Evolutionary conservation across 1,140 invertebrate genomes (phyloP).

Genomic region (Drosophila athabasca): DNA sequence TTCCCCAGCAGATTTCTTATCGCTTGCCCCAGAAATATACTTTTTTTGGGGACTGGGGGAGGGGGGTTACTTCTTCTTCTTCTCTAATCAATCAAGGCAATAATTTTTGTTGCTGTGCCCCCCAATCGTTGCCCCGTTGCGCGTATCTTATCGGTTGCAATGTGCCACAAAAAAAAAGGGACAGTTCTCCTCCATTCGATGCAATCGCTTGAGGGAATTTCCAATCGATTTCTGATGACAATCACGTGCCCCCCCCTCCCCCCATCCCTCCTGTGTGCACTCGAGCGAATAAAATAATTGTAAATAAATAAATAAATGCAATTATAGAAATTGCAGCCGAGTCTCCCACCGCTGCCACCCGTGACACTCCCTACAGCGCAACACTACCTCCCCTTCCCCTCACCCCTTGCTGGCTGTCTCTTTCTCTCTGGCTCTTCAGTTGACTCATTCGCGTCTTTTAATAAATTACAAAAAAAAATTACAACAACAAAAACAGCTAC

Average conservation of each 20-base stretch:
- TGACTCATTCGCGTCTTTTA: constrained; percentile 44
- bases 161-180: neutral
- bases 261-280: neutral
- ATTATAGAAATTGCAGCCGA: constrained; percentile 57
- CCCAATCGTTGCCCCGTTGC: neutral
- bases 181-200: neutral
- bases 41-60: neutral
- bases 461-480: constrained; percentile 46
- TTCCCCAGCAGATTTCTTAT: neutral
- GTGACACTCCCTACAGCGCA: too few relatives aligned
- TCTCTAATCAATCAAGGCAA: neutral
- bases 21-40: neutral
- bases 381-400: neutral
- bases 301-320: constrained; percentile 73
- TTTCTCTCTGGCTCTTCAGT: neutral
- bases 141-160: constrained; percentile 62
- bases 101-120: too few relatives aligned
- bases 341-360: too few relatives aligned
- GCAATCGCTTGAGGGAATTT: constrained; percentile 14
- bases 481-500: too few relatives aligned
- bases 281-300: constrained; percentile 43
- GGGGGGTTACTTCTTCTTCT: too few relatives aligned
- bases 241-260: constrained; percentile 37
- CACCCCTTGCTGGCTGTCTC: neutral
- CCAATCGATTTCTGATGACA: constrained; percentile 73